phyloP scores from a whole-genome alignment of 2,113 vertebrate species.

The Lycaon pictus region DNA sequence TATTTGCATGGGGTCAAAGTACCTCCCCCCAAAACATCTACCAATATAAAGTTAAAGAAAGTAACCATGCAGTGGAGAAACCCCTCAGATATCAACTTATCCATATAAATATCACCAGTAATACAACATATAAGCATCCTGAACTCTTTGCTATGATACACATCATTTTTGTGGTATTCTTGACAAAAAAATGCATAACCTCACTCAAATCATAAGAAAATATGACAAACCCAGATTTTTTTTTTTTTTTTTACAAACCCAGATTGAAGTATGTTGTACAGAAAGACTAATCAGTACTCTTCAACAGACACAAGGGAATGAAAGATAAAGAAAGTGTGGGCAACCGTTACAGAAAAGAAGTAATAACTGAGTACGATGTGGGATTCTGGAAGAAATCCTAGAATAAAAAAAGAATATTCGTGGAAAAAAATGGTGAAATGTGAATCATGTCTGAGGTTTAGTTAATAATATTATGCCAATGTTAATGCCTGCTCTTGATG shows the following conservation, averaged over 20 bases:
- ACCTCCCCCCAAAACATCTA: background rate
- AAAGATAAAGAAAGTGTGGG: background rate
- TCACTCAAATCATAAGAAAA: background rate
- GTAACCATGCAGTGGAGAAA: background rate
- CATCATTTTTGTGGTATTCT: background rate
- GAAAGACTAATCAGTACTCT: background rate
- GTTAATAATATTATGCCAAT: background rate
- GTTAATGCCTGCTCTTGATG: background rate
- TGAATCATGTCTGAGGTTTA: slow-evolving; percentile 2
- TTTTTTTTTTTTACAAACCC: background rate
- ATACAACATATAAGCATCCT: background rate
- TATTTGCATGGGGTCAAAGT: background rate
- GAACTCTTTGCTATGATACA: background rate
- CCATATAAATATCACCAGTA: background rate
- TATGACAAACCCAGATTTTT: background rate
- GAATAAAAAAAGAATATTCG: background rate
- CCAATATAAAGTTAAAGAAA: background rate
- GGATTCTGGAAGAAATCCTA: background rate
- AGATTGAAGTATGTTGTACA: background rate
- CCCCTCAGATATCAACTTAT: background rate
- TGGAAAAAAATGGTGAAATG: background rate
- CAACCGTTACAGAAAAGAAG: background rate
- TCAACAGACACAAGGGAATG: background rate
- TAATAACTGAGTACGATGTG: background rate
- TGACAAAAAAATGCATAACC: slow-evolving; percentile 6